Evolutionary conservation across 2,113 vertebrate genomes (phyloP), one percentile per base, ranked within the genome.

Genomic region (Raja brachyura): DNA sequence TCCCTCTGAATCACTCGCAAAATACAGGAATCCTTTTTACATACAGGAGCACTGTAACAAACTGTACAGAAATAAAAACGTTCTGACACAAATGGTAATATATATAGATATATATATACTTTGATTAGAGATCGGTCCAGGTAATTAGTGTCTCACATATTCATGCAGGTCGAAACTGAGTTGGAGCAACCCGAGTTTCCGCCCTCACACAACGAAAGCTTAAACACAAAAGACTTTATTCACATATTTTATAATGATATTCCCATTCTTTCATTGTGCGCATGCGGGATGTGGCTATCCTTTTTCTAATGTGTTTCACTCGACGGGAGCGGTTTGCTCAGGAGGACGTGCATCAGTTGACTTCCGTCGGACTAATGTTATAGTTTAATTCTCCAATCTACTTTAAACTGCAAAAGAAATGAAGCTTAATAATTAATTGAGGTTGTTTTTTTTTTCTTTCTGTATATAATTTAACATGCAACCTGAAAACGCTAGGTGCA

Each of bases 241-340:
- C 94, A 95, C 96, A 97, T 98, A 99, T 98, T 98, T 99, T 97
- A 98, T 96, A 97, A 97, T 97, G 98, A 99, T 99, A 97, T 98
- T 98, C 98, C 97, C 96, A 95, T 94, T 93, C 86, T 95, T 68
- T 48, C 56, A 48, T 20, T 0, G 56, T 86, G 56, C 56, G 4
- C 56, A 61, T n/a, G 81, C 54, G 13, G 11, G 56, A 28, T 13
- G 56, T 18, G 9, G 39, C 39, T 48, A 4, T 14, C 11, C 10
- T 2, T 31, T 68, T 48, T 48, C 66, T 9, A 68, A 10, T 48
- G 39, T 68, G 76, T 5, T 20, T 18, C 7, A 79, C 31, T 5
- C 39, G 25, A 13, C 54, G n/a, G 56, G 28, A 28, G 13, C 10
- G 4, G 3, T n/a, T 25, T 13, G 54, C 25, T 9, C 4, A 28